These are phyloP conservation scores for Australoheros facetus DNA, from an alignment of 2,797 vertebrate species.

Conservation along the genomic window DNA sequence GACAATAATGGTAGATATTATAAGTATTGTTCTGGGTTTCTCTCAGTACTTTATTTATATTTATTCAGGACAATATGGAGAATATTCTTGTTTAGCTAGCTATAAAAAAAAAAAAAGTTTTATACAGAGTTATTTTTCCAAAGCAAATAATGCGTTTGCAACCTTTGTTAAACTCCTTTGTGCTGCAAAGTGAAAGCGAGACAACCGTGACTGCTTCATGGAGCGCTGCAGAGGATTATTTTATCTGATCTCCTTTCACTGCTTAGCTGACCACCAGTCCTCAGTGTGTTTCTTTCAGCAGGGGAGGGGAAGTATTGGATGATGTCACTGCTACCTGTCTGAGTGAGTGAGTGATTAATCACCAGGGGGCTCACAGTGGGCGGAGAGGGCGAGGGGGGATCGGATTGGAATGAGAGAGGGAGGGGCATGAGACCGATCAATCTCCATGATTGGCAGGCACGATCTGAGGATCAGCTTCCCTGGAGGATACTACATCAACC, in stretches of 20 bases:
- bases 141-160: neutral
- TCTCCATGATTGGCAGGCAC: conserved; percentile 71
- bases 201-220: neutral
- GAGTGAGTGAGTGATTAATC: conserved; percentile 73
- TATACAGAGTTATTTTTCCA: neutral
- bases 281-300: conserved; percentile 10
- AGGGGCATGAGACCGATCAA: conserved; percentile 69
- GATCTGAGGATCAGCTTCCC: conserved; percentile 58
- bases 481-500: conserved; percentile 51
- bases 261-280: conserved; percentile 7
- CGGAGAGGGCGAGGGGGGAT: conserved; percentile 50
- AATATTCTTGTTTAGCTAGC: neutral
- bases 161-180: neutral
- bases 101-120: no score
- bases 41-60: neutral
- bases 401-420: conserved; percentile 62
- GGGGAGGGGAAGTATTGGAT: conserved; percentile 31
- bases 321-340: conserved; percentile 68
- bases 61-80: neutral
- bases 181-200: neutral
- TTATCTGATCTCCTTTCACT: conserved; percentile 8
- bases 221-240: neutral
- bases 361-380: conserved; percentile 45
- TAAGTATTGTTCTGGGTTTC: neutral
- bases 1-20: neutral